phyloP scores from a whole-genome alignment of 2,888 invertebrate species.

The Dascillus cervinus region DNA sequence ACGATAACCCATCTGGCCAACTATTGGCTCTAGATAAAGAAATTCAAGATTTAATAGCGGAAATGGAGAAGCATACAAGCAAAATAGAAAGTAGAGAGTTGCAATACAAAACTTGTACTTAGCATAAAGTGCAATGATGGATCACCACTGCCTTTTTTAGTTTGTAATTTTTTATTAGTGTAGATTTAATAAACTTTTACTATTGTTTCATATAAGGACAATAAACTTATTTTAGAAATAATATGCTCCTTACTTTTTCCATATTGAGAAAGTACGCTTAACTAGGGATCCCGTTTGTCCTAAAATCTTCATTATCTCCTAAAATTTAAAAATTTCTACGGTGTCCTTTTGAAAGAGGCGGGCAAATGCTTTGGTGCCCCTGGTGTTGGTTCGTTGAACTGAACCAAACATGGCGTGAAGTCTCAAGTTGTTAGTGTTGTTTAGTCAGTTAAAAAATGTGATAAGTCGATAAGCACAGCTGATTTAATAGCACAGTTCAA shows the following conservation, averaged over 20 bases:
- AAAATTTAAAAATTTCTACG: too few species aligned
- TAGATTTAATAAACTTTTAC: too few species aligned
- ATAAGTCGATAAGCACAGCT: conserved; percentile 14
- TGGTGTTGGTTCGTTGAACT: conserved; percentile 8
- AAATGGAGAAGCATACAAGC: conserved; percentile 55
- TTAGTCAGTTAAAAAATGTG: conserved; percentile 20
- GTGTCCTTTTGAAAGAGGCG: too few species aligned
- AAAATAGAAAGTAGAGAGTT: conserved; percentile 55
- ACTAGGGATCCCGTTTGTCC: too few species aligned
- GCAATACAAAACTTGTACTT: conserved; percentile 53
- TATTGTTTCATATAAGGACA: too few species aligned
- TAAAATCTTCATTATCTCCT: too few species aligned
- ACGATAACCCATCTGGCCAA: conserved; percentile 29
- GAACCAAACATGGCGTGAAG: conserved; percentile 18
- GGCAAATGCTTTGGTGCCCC: conserved; percentile 11
- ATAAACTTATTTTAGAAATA: too few species aligned
- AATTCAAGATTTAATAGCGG: conserved; percentile 53
- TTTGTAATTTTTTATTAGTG: too few species aligned
- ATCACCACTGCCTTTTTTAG: conserved; percentile 4
- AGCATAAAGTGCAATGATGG: conserved; percentile 5
- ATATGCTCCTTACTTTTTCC: too few species aligned
- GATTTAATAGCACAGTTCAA: conserved; percentile 16
- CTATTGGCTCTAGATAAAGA: conserved; percentile 51
- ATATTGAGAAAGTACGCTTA: too few species aligned
- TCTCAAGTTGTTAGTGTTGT: conserved; percentile 20